Base-by-base conservation (phyloP, 1,140 invertebrate species). In the Lepidostoma basale region DNA sequence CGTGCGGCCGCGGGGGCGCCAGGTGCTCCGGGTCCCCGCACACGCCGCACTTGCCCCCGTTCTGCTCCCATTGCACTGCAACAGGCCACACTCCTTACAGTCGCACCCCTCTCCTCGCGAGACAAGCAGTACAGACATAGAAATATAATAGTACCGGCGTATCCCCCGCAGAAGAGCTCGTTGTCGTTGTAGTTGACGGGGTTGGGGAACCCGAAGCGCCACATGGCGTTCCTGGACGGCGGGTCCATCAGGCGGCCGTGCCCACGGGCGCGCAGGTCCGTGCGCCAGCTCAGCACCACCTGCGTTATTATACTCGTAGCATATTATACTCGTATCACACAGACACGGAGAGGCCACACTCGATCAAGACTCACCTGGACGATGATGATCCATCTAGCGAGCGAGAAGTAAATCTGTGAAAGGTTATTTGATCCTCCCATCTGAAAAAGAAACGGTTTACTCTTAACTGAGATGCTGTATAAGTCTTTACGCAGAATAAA, bases 151-250 rank as follows among this genome's bases (percentile, higher is more conserved):
- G 18, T 22, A 94, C 92, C 89, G 79, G 89, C 86, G 76, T 92
- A 92, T 40, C 95, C 96, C 1, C 96, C 95, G 72, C 88, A 89
- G 75, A 88, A 89, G 4, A 89, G 80, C 74, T 89, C 94, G 73
- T 96, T 97, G 77, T 98, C 96, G 73, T 97, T 95, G 76, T 97
- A 97, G 79, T 98, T 96, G 8, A 95, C 91, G 0, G 94, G 93
- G 82, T 94, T 96, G 1, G 91, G 90, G 80, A 91, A 97, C 1
- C 95, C 95, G 75, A 95, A 93, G 49, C 95, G 83, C 95, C 95
- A 98, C 92, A 96, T 95, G 16, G 90, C 90, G 81, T 97, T 96
- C 16, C 95, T 85, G 0, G 93, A 88, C 1, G 95, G 94, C 0
- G 95, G 95, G 77, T 97, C 92, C 90, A 96, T 94, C 33, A 93